Conservation (phyloP, 2,113 vertebrate species). For the Etheostoma spectabile region DNA sequence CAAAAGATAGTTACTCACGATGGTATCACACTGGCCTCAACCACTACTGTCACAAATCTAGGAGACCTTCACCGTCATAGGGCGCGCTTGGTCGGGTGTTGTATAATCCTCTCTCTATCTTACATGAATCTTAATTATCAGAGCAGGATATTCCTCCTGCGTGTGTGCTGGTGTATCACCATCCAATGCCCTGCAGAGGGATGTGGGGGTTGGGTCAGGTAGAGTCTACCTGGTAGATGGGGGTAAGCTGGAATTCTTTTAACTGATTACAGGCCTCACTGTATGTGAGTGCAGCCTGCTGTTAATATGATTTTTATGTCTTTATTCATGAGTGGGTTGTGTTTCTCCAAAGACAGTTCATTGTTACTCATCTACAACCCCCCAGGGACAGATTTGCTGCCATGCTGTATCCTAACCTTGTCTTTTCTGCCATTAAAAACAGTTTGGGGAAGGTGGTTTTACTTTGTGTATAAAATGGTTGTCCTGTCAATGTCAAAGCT, state of each 20-base stretch:
- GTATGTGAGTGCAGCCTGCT: slow-evolving; percentile 18
- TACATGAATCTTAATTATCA: background rate
- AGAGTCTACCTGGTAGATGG: background rate
- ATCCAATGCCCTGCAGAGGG: background rate
- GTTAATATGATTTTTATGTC: slow-evolving; percentile 47
- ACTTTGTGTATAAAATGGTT: slow-evolving; percentile 1
- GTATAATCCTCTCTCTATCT: too few species aligned
- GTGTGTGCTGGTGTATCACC: slow-evolving; percentile 5
- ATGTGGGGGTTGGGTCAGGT: too few species aligned
- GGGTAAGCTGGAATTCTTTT: slow-evolving; percentile 40
- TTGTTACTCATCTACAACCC: slow-evolving; percentile 23
- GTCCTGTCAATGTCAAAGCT: slow-evolving; percentile 30
- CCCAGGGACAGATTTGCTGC: slow-evolving; percentile 50
- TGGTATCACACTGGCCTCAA: too few species aligned
- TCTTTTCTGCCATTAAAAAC: slow-evolving; percentile 29
- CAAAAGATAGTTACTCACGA: too few species aligned
- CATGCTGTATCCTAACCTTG: slow-evolving; percentile 38
- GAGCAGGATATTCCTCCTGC: background rate
- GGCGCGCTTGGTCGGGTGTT: too few species aligned
- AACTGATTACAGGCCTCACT: slow-evolving; percentile 18
- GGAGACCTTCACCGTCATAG: too few species aligned
- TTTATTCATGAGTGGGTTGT: slow-evolving; percentile 24
- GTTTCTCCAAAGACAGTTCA: slow-evolving; percentile 41
- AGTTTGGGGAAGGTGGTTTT: slow-evolving; percentile 7
- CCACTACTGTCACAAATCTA: too few species aligned